These are phyloP conservation scores for Erinaceus europaeus DNA, from an alignment of 2,113 vertebrate species.

Conservation along the genomic window DNA sequence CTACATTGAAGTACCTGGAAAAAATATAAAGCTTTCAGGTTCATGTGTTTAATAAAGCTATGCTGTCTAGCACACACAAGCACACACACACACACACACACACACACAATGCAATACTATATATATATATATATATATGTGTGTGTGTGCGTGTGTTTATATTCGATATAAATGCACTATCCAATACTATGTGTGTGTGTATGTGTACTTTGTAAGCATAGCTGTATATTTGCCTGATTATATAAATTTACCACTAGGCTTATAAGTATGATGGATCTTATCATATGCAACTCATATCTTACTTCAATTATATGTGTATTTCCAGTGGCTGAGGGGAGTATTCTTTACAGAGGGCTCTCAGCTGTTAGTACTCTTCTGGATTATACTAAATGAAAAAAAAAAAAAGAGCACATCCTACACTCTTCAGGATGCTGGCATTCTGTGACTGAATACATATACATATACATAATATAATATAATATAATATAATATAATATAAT, in stretches of 20 bases:
- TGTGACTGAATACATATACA: too few species aligned
- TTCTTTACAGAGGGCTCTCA: background rate
- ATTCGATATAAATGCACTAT: too few species aligned
- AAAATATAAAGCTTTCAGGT: background rate
- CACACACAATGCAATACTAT: too few species aligned
- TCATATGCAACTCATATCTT: background rate
- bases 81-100: too few species aligned
- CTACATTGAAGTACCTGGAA: background rate
- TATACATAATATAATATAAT: too few species aligned
- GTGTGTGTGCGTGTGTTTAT: too few species aligned
- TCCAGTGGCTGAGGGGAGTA: background rate
- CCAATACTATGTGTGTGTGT: background rate
- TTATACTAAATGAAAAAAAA: background rate
- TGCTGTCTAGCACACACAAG: too few species aligned
- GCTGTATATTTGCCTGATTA: background rate
- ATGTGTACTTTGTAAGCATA: background rate
- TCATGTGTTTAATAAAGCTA: background rate
- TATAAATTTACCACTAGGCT: background rate
- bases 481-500: too few species aligned
- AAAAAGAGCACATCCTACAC: background rate
- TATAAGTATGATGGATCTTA: background rate
- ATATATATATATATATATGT: too few species aligned
- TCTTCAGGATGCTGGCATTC: background rate
- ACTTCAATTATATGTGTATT: background rate
- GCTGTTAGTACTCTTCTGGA: background rate